Percentiles rank a stretch among this genome's conserved stretches.
These are phyloP conservation scores for Gnathonemus longibarbis DNA, from an alignment of 2,113 vertebrate genomes.

Conservation along the genomic window DNA sequence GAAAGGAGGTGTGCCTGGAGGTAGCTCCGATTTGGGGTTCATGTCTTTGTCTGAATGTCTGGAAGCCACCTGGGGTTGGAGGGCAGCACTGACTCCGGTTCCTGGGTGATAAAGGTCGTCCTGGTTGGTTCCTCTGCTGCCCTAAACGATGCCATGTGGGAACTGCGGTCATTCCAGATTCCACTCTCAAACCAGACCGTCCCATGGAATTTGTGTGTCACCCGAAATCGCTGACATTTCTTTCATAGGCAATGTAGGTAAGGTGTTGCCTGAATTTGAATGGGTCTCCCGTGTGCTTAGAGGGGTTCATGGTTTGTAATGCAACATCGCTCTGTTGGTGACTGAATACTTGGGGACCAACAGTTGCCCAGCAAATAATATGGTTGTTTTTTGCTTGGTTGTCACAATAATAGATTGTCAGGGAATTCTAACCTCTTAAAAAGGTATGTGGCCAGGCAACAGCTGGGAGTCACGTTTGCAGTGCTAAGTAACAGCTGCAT, in stretches of 20 bases:
- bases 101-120: constrained; percentile 62
- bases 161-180: neutral
- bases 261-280: constrained; percentile 32
- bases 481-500: constrained; percentile 54
- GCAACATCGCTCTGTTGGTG: neutral
- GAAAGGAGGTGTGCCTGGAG: constrained; percentile 1
- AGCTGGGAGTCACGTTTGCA: constrained; percentile 46
- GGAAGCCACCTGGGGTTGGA: constrained; percentile 40
- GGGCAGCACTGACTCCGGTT: constrained; percentile 41
- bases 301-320: neutral
- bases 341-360: neutral
- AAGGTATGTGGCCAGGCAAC: neutral
- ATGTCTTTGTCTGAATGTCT: constrained; percentile 42
- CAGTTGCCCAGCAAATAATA: neutral
- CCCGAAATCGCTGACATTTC: constrained; percentile 33
- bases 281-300: constrained; percentile 38
- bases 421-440: constrained; percentile 17
- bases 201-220: constrained; percentile 46
- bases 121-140: constrained; percentile 45
- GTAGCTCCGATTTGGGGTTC: constrained; percentile 31
- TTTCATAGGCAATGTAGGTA: constrained; percentile 30
- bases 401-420: constrained; percentile 10
- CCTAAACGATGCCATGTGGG: constrained; percentile 27
- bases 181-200: constrained; percentile 38
- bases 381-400: neutral